A percentile compares a stretch with the other conserved stretches of the same genome.
Evolutionary conservation across 92 coral and sea anemone genomes (phyloP).

Genomic region (Zoanthus solanderi): DNA sequence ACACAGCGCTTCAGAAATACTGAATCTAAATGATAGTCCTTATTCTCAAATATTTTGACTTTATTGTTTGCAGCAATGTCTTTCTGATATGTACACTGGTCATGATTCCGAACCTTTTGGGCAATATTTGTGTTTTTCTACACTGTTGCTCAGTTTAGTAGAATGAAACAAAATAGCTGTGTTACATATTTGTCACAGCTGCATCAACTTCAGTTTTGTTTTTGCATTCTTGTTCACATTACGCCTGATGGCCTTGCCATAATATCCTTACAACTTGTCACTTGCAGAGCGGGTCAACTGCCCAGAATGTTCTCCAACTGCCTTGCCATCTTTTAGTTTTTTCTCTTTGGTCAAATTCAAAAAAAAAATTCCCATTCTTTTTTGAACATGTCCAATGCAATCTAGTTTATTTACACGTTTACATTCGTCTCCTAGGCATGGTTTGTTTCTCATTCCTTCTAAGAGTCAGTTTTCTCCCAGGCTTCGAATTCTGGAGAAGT

Average conservation of each 20-base stretch:
- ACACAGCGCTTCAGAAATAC: slow-evolving; percentile 23
- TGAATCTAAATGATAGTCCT: slow-evolving; percentile 8
- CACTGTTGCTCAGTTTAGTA: neutral
- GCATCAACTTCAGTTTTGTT: slow-evolving; percentile 10
- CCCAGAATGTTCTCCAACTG: slow-evolving; percentile 10
- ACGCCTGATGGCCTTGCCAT: slow-evolving; percentile 18
- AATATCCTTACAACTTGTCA: neutral
- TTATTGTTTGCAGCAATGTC: neutral
- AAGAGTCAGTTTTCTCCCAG: slow-evolving; percentile 1
- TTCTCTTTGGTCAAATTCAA: slow-evolving; percentile 4
- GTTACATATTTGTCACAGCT: neutral
- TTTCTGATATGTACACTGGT: slow-evolving; percentile 15
- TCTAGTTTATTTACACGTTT: neutral
- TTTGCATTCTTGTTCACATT: slow-evolving; percentile 15
- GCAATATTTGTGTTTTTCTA: slow-evolving; percentile 18
- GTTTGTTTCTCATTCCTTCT: neutral
- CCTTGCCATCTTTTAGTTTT: slow-evolving; percentile 16
- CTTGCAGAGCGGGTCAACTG: slow-evolving; percentile 12
- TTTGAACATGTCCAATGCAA: too few relatives aligned
- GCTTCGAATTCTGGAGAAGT: slow-evolving; percentile 10
- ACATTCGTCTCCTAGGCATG: neutral
- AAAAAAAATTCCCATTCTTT: neutral
- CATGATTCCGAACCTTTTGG: slow-evolving; percentile 20
- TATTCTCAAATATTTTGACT: neutral
- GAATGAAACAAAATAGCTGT: slow-evolving; percentile 6